Base-by-base conservation (phyloP, 2,113 vertebrate species). In the Mixornis gularis region DNA sequence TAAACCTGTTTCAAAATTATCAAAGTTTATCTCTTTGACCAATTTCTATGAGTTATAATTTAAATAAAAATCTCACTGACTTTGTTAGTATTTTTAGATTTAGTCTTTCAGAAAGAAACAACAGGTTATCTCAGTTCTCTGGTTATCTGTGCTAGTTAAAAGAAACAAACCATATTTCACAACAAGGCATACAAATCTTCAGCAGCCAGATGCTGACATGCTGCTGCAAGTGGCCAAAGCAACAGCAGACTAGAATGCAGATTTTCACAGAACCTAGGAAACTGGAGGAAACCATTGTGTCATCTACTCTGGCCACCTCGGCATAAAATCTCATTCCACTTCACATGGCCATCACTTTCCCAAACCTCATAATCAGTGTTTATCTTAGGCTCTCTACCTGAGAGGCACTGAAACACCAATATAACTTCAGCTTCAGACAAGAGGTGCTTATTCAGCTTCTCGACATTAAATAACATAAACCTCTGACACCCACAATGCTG, bases 241-340 rank as follows among this genome's bases (percentile, higher is more conserved):
- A 62, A 40, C 6, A 49, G 36, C 25, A 40, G 46, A 38, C 18
- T 16, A 60, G 22, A 38, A 2, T 25, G 4, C 30, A 48, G 24
- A 63, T 46, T 77, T 77, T 55, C 55, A 70, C 9, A 55, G 21
- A 43, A n/a, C 9, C 22, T 32, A 34, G 34, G 72, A 80, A 83
- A 55, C 3, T 25, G 43, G 43, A 78, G 62, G 30, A 77, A 79
- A 64, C 2, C 30, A 9, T 20, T 53, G 7, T 24, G 8, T 44
- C 4, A 1, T 40, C 46, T 63, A 2, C 10, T 80, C 13, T 73
- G 59, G 17, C n/a, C 55, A 41, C 22, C 8, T 77, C 0, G 0
- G 22, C 44, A 77, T 58, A 58, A 72, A 63, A 76, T 74, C 56
- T 60, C 44, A 25, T 40, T 53, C 25, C 14, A 17, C 69, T 89